These are phyloP conservation scores for Pectinophora gossypiella DNA, from an alignment of 1,140 invertebrate species.

Conservation along the genomic window DNA sequence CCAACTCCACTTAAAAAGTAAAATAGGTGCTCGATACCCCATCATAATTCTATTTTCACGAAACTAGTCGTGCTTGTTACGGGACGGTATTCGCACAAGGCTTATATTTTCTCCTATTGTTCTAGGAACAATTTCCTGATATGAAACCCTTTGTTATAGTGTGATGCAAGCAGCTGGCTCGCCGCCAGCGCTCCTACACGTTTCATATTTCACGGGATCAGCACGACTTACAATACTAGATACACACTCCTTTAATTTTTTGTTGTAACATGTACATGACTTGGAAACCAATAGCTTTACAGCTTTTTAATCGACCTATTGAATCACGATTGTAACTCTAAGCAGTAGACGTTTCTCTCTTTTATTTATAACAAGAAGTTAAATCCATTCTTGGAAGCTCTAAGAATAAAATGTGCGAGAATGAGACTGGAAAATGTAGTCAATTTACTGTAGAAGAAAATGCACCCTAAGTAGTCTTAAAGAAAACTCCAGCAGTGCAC, in stretches of 20 bases:
- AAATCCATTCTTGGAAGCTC: too few relatives aligned
- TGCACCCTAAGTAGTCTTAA: too few relatives aligned
- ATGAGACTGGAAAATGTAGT: too few relatives aligned
- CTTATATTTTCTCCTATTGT: constrained; percentile 54
- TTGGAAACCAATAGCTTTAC: too few relatives aligned
- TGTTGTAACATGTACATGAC: too few relatives aligned
- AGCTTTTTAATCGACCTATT: too few relatives aligned
- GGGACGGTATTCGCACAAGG: constrained; percentile 2
- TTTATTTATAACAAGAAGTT: too few relatives aligned
- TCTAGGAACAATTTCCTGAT: constrained; percentile 58
- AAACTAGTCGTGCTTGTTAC: not conserved
- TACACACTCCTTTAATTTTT: constrained; percentile 6
- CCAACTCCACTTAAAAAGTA: not conserved
- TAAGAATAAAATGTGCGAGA: too few relatives aligned
- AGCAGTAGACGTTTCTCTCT: too few relatives aligned
- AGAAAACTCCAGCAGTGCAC: not conserved
- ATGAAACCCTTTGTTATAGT: constrained; percentile 59
- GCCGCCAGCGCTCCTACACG: constrained; percentile 46
- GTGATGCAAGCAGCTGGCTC: constrained; percentile 53
- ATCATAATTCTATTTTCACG: not conserved
- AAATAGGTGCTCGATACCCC: not conserved
- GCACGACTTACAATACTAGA: constrained; percentile 37
- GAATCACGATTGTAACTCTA: too few relatives aligned
- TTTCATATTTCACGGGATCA: constrained; percentile 63
- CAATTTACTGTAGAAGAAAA: too few relatives aligned